Evolutionary conservation across 2,888 invertebrate genomes (phyloP), one percentile per base, ranked within the genome.

Genomic region (Autographa pulchrina): DNA sequence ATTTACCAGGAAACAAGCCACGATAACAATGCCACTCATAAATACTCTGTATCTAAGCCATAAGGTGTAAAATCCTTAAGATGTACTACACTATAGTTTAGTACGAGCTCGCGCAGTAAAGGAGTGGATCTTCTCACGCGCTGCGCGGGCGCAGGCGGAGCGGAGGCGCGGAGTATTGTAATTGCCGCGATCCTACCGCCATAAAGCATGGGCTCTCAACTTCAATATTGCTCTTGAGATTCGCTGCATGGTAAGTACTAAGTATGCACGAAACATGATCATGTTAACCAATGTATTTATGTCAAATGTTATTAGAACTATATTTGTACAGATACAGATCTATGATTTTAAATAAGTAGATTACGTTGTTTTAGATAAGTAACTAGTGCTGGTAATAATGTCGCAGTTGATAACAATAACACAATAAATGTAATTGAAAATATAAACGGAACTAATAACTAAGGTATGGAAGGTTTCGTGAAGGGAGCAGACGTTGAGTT

Each of bases 121-220:
- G 78, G 80, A 83, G 85, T 84, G 86, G 82, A 83, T 82, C 78
- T 87, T 89, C 89, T 90, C 91, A 89, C 89, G 90, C 88, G 77
- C 74, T 68, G 78, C 80, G 74, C 80, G 72, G 69, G 65, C 78
- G 75, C 76, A 69, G 69, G 63, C 78, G 74, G 74, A 66, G 66
- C 62, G 80, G 75, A 77, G 74, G 80, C 78, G 81, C 79, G 85
- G 83, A 77, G 83, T 85, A 85, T 87, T 91, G 88, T 91, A 91
- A 91, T 90, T 90, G 90, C 88, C 86, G 87, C 81, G 87, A 82
- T 78, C 79, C 73, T 72, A 86, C 83, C 80, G 81, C 85, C 85
- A 89, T 90, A 90, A 90, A 91, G 83, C 86, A 89, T 85, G 83
- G 80, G 85, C 78, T 75, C 76, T 64, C 85, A 84, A 81, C 86